Percentiles rank a stretch among this genome's conserved stretches.
phyloP scores from a whole-genome alignment of 2,888 invertebrate species.

The Volucella zonaria region DNA sequence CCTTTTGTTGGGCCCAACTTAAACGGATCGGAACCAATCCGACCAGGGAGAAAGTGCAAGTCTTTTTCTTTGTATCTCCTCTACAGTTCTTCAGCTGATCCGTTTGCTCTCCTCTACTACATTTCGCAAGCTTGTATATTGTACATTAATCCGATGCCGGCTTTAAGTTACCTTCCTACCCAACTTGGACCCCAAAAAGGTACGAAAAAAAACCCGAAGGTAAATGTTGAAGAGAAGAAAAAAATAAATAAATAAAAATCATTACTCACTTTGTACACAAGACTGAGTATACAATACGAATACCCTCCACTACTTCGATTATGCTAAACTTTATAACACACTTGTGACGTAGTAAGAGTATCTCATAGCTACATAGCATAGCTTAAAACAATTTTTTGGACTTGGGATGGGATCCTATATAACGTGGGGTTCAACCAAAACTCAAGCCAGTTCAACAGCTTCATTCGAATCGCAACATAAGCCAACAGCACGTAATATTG shows the following conservation, averaged over 20 bases:
- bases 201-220: slow-evolving; percentile 70
- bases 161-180: slow-evolving; percentile 37
- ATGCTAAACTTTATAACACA: slow-evolving; percentile 58
- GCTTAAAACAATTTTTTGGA: slow-evolving; percentile 47
- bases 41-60: slow-evolving; percentile 66
- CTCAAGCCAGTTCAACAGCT: slow-evolving; percentile 71
- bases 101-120: slow-evolving; percentile 34
- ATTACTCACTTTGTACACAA: slow-evolving; percentile 54
- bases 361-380: slow-evolving; percentile 37
- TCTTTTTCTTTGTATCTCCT: slow-evolving; percentile 32
- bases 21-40: slow-evolving; percentile 62
- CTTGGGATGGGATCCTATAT: slow-evolving; percentile 71
- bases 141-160: slow-evolving; percentile 25
- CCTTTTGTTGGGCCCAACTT: slow-evolving; percentile 18
- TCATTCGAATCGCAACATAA: slow-evolving; percentile 67
- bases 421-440: slow-evolving; percentile 65
- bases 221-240: slow-evolving; percentile 34
- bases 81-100: slow-evolving; percentile 53
- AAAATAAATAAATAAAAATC: slow-evolving; percentile 43
- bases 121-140: slow-evolving; percentile 45
- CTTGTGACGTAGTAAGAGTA: slow-evolving; percentile 59
- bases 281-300: no score
- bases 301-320: slow-evolving; percentile 54
- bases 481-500: slow-evolving; percentile 31
- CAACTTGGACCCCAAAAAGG: slow-evolving; percentile 56